Percentiles rank a stretch among this genome's conserved stretches.
Evolutionary conservation across 2,888 invertebrate genomes (phyloP).

Genomic region (Cantharis flavilabris): DNA sequence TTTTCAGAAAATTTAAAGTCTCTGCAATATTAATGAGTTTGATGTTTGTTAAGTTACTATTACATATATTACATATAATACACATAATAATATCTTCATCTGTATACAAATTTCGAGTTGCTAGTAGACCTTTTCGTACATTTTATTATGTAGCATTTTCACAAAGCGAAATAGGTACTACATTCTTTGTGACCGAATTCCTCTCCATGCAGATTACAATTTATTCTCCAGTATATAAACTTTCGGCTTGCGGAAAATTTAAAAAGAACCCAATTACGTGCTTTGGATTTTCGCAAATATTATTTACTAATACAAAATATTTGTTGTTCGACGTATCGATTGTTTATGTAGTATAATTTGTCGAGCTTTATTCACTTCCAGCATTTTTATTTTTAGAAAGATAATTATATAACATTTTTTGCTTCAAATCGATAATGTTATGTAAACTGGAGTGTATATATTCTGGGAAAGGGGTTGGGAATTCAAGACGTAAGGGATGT

Average conservation of each 20-base stretch:
- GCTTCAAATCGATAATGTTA: not conserved
- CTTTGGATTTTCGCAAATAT: not conserved
- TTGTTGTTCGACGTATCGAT: not conserved
- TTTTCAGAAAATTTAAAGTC: not conserved
- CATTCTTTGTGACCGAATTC: constrained; percentile 12
- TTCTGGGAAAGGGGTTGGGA: not conserved
- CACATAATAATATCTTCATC: not conserved
- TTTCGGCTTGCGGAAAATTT: constrained; percentile 13
- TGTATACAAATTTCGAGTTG: not conserved
- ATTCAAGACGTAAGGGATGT: not conserved
- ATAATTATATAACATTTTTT: not conserved
- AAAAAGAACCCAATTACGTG: constrained; percentile 3
- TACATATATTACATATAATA: not conserved
- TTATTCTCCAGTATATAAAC: constrained; percentile 3
- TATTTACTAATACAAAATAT: not conserved
- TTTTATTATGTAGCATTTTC: not conserved
- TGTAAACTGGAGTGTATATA: not conserved
- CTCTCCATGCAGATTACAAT: constrained; percentile 5
- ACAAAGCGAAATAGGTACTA: constrained; percentile 6
- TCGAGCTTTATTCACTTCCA: not conserved
- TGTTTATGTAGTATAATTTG: not conserved
- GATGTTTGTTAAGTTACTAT: not conserved
- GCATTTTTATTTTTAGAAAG: not conserved
- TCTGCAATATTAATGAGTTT: not conserved
- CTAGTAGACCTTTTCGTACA: not conserved